Percentiles rank a stretch among this genome's conserved stretches.
Evolutionary conservation across 2,888 invertebrate genomes (phyloP).

Genomic region (Volucella inanis): DNA sequence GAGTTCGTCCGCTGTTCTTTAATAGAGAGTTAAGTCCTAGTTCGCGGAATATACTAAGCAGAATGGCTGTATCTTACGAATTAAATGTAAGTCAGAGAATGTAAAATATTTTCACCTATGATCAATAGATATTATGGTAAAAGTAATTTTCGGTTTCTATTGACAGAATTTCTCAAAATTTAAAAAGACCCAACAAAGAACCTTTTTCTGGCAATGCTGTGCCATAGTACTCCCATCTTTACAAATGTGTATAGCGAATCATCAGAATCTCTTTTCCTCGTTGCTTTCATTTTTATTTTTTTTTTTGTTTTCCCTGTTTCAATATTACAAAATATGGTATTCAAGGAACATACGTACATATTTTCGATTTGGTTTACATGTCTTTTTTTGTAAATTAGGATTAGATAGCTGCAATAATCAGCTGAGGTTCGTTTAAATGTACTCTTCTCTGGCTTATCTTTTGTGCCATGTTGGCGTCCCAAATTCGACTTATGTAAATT

Average conservation of each 20-base stretch:
- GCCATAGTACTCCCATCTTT: background rate
- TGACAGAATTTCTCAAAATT: no score
- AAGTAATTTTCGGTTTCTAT: no score
- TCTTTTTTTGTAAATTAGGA: slow-evolving; percentile 6
- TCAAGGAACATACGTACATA: slow-evolving; percentile 7
- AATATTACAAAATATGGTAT: slow-evolving; percentile 55
- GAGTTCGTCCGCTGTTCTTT: no score
- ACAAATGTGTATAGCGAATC: background rate
- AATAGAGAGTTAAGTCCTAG: no score
- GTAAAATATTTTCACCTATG: no score
- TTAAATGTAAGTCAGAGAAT: no score
- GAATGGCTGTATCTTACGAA: no score
- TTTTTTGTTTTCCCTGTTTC: slow-evolving; percentile 20
- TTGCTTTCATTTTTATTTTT: slow-evolving; percentile 13
- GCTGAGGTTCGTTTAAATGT: slow-evolving; percentile 41
- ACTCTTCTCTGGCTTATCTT: slow-evolving; percentile 45
- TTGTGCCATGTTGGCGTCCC: slow-evolving; percentile 7
- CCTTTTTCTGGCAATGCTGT: background rate
- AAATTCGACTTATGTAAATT: background rate
- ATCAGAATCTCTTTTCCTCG: slow-evolving; percentile 15
- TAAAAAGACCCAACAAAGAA: background rate
- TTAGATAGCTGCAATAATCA: slow-evolving; percentile 43
- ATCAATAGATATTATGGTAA: no score
- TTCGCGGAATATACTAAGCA: no score
- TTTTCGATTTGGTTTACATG: slow-evolving; percentile 58